These are phyloP conservation scores for Akabosia matsudoensis DNA, from an alignment of 1,140 invertebrate genomes.

Conservation along the genomic window DNA sequence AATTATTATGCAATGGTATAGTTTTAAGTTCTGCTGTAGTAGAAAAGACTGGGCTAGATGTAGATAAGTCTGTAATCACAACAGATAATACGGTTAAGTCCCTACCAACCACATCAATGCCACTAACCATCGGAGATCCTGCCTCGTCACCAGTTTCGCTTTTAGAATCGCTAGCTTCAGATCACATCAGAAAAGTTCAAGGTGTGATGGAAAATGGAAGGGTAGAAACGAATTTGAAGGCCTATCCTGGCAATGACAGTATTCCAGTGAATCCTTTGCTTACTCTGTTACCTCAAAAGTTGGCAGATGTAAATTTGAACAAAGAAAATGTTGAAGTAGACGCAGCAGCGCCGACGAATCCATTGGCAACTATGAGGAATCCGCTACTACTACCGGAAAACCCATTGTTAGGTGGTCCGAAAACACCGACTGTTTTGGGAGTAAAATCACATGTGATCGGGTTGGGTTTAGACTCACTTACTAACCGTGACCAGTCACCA, in stretches of 20 bases:
- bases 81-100: neutral
- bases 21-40: neutral
- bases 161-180: neutral
- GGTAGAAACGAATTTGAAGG: too few relatives aligned
- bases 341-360: neutral
- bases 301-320: too few relatives aligned
- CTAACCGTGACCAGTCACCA: neutral
- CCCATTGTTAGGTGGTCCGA: neutral
- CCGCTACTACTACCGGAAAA: neutral
- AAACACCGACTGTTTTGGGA: too few relatives aligned
- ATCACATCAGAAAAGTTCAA: neutral
- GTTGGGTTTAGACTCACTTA: neutral
- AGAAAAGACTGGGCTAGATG: conserved; percentile 7
- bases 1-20: neutral
- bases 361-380: neutral
- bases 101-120: neutral
- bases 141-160: neutral
- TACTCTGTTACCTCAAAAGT: too few relatives aligned
- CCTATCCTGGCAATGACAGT: too few relatives aligned
- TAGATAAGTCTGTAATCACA: neutral
- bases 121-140: neutral
- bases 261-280: too few relatives aligned
- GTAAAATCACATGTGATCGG: neutral
- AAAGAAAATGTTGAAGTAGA: too few relatives aligned
- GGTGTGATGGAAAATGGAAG: too few relatives aligned